phyloP scores from a whole-genome alignment of 2,797 vertebrate genomes.

The Coracias cyanogaster region DNA sequence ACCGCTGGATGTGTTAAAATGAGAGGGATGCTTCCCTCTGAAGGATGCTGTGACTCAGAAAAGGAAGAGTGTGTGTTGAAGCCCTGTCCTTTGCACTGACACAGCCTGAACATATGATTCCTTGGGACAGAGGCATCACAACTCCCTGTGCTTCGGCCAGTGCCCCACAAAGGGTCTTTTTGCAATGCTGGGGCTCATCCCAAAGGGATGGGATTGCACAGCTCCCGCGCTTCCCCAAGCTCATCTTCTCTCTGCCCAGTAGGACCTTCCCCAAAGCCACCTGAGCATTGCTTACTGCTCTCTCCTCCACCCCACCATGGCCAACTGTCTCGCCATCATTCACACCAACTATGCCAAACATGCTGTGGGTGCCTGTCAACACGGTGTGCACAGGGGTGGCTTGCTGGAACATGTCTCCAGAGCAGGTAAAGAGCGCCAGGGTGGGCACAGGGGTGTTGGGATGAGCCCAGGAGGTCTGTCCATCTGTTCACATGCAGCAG shows the following conservation, averaged over 20 bases:
- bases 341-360: rapidly evolving
- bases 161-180: neutral
- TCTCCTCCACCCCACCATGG: neutral
- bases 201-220: neutral
- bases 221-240: neutral
- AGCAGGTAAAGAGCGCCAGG: neutral
- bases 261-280: neutral
- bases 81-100: neutral
- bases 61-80: neutral
- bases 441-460: too few species aligned
- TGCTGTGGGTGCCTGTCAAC: neutral
- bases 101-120: neutral
- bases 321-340: neutral
- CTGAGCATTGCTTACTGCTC: neutral
- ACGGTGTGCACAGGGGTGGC: rapidly evolving
- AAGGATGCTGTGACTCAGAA: neutral
- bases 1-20: neutral
- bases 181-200: rapidly evolving
- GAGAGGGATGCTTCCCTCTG: neutral
- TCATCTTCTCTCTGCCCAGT: neutral
- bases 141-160: neutral
- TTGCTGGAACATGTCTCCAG: neutral
- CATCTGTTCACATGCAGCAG: neutral
- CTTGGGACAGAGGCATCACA: neutral
- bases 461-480: neutral